These are phyloP conservation scores for Orcinus orca DNA, from an alignment of 2,113 vertebrate species.

Conservation along the genomic window DNA sequence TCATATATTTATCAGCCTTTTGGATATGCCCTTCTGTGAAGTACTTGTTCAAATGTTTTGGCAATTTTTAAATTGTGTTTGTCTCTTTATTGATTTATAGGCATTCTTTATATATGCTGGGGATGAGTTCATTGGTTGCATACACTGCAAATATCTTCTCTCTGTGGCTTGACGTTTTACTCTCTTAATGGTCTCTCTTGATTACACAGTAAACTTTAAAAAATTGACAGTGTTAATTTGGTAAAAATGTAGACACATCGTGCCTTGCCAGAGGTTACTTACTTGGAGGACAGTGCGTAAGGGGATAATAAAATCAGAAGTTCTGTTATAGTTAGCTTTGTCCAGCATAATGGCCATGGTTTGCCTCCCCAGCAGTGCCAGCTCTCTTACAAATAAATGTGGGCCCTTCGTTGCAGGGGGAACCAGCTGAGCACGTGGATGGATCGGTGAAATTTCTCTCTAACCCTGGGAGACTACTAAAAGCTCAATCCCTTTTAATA, in stretches of 20 bases:
- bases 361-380: not conserved
- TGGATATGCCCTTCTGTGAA: not conserved
- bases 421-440: not conserved
- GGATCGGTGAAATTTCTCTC: not conserved
- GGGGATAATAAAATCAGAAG: not conserved
- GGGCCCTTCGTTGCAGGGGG: not conserved
- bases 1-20: not conserved
- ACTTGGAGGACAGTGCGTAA: not conserved
- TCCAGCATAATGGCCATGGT: not conserved
- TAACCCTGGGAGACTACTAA: not conserved
- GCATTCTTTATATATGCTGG: not conserved
- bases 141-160: not conserved
- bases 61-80: not conserved
- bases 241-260: not conserved
- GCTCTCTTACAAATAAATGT: not conserved
- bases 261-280: not conserved
- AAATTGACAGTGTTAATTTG: not conserved
- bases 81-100: not conserved
- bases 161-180: not conserved
- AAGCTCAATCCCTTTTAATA: not conserved
- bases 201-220: not conserved
- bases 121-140: not conserved
- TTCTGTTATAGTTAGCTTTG: not conserved
- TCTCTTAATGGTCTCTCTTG: not conserved
- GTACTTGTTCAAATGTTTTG: not conserved